A percentile compares a stretch with the other conserved stretches of the same genome.
phyloP scores from a whole-genome alignment of 2,113 vertebrate species.

The Crotalus viridis region DNA sequence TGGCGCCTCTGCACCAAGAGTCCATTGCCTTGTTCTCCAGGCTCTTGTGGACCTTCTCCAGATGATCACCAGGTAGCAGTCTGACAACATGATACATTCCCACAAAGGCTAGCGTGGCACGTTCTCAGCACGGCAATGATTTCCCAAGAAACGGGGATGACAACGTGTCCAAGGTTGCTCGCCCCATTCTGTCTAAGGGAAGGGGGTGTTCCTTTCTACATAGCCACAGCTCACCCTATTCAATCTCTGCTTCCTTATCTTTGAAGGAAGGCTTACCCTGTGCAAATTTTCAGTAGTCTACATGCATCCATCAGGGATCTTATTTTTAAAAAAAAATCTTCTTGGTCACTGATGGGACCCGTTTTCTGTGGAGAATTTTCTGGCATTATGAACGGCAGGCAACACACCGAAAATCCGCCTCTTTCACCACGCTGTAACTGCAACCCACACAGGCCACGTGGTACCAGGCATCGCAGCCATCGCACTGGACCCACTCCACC shows the following conservation, averaged over 20 bases:
- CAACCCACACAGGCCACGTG: constrained; percentile 79
- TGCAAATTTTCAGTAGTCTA: not conserved
- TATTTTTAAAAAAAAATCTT: not conserved
- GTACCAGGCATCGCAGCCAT: constrained; percentile 84
- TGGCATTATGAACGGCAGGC: constrained; percentile 59
- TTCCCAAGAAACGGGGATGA: not conserved
- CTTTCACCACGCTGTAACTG: constrained; percentile 70
- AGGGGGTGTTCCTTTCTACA: too few relatives aligned
- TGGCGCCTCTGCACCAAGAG: too few relatives aligned
- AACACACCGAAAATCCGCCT: constrained; percentile 79
- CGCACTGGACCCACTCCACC: constrained; percentile 88
- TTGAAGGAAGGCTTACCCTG: not conserved
- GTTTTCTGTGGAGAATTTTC: not conserved
- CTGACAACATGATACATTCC: too few relatives aligned
- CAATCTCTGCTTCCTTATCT: not conserved
- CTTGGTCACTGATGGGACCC: not conserved
- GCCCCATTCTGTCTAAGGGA: not conserved
- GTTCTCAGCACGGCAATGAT: not conserved
- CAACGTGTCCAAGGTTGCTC: not conserved
- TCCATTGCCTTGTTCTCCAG: not conserved
- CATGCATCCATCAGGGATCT: not conserved
- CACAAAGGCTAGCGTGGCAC: not conserved
- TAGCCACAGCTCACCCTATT: not conserved
- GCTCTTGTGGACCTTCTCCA: not conserved
- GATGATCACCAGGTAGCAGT: too few relatives aligned